Evolutionary conservation across 2,888 invertebrate genomes (phyloP), one percentile per base, ranked within the genome.

Genomic region (Tyria jacobaeae): DNA sequence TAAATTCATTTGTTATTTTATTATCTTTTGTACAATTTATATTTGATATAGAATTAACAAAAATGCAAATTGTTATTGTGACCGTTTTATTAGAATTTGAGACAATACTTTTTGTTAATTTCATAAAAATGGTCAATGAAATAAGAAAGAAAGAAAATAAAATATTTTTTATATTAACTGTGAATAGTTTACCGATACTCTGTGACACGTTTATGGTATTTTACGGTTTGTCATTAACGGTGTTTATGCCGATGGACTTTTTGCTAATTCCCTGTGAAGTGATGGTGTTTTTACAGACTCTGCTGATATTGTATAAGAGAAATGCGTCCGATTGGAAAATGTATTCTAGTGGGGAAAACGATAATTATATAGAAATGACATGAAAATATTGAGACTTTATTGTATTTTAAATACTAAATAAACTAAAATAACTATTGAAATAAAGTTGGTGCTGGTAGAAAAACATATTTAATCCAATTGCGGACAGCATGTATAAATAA

Each of bases 171-270:
- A 31, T 50, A 9, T 50, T 31, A 6, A 41, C n/a, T 12, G 57
- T 57, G n/a, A 50, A 37, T 1, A 15, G 17, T 31, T 57, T 57
- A 21, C 57, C 49, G 1, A 27, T 57, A 15, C 1, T 57, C 15
- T 21, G n/a, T 4, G 57, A 57, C 17, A 17, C 24, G 7, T 15
- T 50, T 14, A 27, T 51, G 41, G 39, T 39, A 3, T 0, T 50
- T 17, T 50, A 51, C 15, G 57, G 50, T 21, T 15, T 50, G 1
- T 3, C 5, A 4, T 14, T 44, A 21, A 5, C 9, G 21, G 12
- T 44, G 9, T 17, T 1, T 14, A 3, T 3, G 34, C 17, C 51
- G 14, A 4, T 35, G 17, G 24, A 35, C 2, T 15, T 35, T 3
- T 15, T 24, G 0, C 35, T 35, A 0, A 24, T 51, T 15, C 21